A percentile compares a stretch with the other conserved stretches of the same genome.
These are phyloP conservation scores for Drusus annulatus DNA, from an alignment of 1,140 invertebrate species.

Conservation along the genomic window DNA sequence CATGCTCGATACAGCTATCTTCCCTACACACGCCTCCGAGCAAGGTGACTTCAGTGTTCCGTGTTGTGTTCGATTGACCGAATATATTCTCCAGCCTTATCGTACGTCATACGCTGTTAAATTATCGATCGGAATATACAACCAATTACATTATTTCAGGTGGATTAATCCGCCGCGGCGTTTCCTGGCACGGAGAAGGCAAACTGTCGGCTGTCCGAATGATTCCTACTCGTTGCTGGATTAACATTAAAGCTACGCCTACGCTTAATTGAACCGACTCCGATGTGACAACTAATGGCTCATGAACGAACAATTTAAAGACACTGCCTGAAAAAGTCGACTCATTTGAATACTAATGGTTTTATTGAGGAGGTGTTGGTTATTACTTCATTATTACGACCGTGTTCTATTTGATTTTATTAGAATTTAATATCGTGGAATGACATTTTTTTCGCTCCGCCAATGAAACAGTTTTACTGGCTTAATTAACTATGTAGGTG, in stretches of 20 bases:
- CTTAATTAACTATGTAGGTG: no score
- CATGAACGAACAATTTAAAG: not conserved
- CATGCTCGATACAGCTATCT: no score
- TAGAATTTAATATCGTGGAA: no score
- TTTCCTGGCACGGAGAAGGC: slow-evolving; percentile 11
- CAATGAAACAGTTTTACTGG: no score
- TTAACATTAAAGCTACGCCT: slow-evolving; percentile 18
- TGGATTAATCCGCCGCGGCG: slow-evolving; percentile 18
- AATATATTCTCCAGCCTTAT: not conserved
- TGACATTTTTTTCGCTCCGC: no score
- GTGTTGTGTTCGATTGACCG: no score
- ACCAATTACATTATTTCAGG: slow-evolving; percentile 20
- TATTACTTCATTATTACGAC: slow-evolving; percentile 1
- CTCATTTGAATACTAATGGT: slow-evolving; percentile 13
- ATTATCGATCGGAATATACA: slow-evolving; percentile 23
- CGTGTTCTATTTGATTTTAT: not conserved
- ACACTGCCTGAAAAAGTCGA: not conserved
- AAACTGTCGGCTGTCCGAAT: not conserved
- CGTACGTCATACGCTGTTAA: slow-evolving; percentile 6
- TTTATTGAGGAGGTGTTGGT: not conserved
- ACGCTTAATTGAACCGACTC: not conserved
- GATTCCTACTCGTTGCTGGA: not conserved
- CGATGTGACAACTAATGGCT: slow-evolving; percentile 1
- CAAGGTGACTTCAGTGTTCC: no score
- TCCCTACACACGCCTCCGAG: no score